phyloP scores from a whole-genome alignment of 2,113 vertebrate species.

The Trichechus manatus region DNA sequence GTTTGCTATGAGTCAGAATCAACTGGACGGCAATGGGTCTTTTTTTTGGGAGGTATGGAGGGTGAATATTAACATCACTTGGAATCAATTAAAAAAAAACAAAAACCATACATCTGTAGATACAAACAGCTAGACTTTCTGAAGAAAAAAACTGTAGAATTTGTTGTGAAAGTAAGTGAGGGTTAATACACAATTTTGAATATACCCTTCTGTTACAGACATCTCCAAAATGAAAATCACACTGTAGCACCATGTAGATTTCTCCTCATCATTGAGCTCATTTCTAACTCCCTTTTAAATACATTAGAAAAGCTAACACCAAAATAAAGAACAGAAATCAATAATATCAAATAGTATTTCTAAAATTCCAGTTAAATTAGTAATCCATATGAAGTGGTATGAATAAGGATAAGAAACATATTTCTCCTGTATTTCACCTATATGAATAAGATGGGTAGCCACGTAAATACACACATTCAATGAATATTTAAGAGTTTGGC shows the following conservation, averaged over 20 bases:
- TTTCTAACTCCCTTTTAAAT: neutral
- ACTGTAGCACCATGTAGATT: neutral
- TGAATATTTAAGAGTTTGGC: neutral
- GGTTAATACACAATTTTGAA: neutral
- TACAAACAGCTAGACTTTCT: constrained; percentile 2
- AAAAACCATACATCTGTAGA: neutral
- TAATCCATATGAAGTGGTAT: neutral
- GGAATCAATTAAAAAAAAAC: neutral
- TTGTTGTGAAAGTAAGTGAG: neutral
- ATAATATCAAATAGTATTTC: constrained; percentile 37
- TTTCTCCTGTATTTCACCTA: neutral
- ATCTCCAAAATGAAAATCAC: constrained; percentile 28
- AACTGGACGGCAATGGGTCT: too few relatives aligned
- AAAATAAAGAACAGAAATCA: constrained; percentile 29
- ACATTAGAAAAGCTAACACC: neutral
- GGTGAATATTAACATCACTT: neutral
- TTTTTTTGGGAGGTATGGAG: neutral
- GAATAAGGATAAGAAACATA: neutral
- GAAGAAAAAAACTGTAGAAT: constrained; percentile 7
- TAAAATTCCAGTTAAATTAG: constrained; percentile 14
- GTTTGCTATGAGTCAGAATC: too few relatives aligned
- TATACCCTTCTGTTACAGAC: neutral
- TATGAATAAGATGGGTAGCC: neutral
- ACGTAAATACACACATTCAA: neutral
- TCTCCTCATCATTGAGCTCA: neutral